Conservation (phyloP, 2,888 invertebrate genomes). For the Acrobasis suavella region DNA sequence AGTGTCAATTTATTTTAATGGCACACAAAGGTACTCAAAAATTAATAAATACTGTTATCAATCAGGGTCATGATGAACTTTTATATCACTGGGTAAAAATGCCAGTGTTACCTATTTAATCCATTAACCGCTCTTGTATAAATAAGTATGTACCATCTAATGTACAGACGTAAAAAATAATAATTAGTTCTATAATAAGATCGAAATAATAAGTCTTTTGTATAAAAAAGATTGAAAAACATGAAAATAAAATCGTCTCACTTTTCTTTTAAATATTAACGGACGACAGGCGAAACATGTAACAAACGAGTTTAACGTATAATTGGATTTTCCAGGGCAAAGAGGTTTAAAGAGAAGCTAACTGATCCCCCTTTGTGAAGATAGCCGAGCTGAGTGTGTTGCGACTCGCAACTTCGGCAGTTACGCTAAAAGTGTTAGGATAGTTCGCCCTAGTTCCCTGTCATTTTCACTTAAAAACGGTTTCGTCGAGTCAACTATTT, state of each 20-base stretch:
- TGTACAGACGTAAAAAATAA: too few species aligned
- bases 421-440: constrained; percentile 27
- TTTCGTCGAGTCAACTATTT: constrained; percentile 16
- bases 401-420: constrained; percentile 26
- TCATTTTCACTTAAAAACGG: constrained; percentile 13
- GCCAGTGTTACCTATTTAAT: too few species aligned
- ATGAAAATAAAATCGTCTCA: neutral
- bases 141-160: too few species aligned
- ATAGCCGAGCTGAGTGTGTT: constrained; percentile 4
- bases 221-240: too few species aligned
- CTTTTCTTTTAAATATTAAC: constrained; percentile 20
- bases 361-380: constrained; percentile 10
- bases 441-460: constrained; percentile 25
- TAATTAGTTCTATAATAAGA: too few species aligned
- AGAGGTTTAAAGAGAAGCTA: constrained; percentile 23
- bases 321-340: constrained; percentile 33
- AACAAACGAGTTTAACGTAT: constrained; percentile 35
- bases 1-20: too few species aligned
- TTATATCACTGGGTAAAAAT: too few species aligned
- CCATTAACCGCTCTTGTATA: too few species aligned
- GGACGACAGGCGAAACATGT: constrained; percentile 23
- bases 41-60: too few species aligned
- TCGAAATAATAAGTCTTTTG: too few species aligned
- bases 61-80: too few species aligned
- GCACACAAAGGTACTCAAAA: too few species aligned